Evolutionary conservation across 64 coral and sea anemone genomes (phyloP).

Genomic region (Montipora cactus): DNA sequence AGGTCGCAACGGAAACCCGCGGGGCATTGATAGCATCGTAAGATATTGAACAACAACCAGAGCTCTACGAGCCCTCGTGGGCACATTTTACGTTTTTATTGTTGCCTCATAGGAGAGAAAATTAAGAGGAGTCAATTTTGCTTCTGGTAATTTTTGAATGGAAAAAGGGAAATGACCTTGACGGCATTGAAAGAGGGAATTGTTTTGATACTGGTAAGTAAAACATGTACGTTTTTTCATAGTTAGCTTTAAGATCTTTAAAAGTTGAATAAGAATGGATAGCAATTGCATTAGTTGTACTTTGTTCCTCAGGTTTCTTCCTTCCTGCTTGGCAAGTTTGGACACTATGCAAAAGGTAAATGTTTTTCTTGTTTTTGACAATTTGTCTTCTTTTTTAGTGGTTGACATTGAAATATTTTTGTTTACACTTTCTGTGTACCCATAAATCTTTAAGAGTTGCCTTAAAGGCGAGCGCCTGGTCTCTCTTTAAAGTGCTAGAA

Average conservation of each 20-base stretch:
- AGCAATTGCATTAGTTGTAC: neutral
- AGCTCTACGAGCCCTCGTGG: neutral
- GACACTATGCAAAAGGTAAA: conserved; percentile 3
- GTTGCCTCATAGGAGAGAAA: neutral
- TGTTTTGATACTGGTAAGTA: conserved; percentile 47
- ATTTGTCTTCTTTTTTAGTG: neutral
- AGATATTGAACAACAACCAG: neutral
- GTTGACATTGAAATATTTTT: neutral
- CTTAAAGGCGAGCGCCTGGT: neutral
- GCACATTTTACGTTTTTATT: neutral
- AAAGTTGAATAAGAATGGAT: neutral
- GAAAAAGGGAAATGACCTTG: conserved; percentile 14
- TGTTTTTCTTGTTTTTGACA: neutral
- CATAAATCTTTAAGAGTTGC: neutral
- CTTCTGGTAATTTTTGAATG: neutral
- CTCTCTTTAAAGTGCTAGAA: neutral
- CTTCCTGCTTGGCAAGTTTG: neutral
- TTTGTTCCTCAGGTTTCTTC: conserved; percentile 9
- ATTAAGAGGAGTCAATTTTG: neutral
- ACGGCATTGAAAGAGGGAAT: neutral
- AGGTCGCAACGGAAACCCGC: conserved; percentile 22
- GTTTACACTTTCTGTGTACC: neutral
- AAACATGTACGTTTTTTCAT: neutral
- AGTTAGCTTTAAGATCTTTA: neutral
- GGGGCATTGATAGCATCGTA: neutral